Evolutionary conservation across 2,113 vertebrate species (phyloP), one percentile per base, ranked within the genome.

Genomic region (Okapia johnstoni): DNA sequence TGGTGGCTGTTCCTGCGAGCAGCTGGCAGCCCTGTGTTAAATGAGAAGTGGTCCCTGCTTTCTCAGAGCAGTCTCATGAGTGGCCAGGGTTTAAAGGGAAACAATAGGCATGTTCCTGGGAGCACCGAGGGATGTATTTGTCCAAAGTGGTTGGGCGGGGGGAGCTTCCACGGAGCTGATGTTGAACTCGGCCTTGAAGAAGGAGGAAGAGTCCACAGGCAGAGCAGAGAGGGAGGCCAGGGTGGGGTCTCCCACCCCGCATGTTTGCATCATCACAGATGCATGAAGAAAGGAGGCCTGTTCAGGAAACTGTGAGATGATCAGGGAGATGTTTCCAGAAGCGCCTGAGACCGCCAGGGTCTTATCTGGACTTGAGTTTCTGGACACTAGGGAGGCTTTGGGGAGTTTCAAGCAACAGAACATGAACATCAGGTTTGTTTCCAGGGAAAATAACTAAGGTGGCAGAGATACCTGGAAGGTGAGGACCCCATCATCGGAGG

Each of bases 61-160:
- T 43, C 89, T n/a, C 79, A 73, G 63, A 66, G 13, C 19, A 0
- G 1, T 61, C 40, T 10, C 15, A 0, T 16, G 11, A 10, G 50
- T 0, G 0, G 4, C 1, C 55, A 25, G 46, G 9, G 21, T 48
- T 7, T 1, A 36, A 70, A 73, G 13, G 63, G 3, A n/a, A 46
- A 8, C 6, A 23, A 12, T 16, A 54, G 17, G 1, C 21, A 30
- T 2, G 5, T 25, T 85, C 48, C 33, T 13, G 58, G 57, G 33
- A 30, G 25, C 21, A 5, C 21, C 1, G 2, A 16, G 8, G 30
- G 48, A 19, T 1, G 23, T 19, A 28, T 46, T 33, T 89, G 19
- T 73, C 85, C 7, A 3, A 36, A 33, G 33, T 33, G 3, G 7
- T 28, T 40, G 40, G 8, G n/a, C n/a, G 81, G 14, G 50, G 54